Conservation (phyloP, 2,888 invertebrate genomes). For the Bellardia pandia region DNA sequence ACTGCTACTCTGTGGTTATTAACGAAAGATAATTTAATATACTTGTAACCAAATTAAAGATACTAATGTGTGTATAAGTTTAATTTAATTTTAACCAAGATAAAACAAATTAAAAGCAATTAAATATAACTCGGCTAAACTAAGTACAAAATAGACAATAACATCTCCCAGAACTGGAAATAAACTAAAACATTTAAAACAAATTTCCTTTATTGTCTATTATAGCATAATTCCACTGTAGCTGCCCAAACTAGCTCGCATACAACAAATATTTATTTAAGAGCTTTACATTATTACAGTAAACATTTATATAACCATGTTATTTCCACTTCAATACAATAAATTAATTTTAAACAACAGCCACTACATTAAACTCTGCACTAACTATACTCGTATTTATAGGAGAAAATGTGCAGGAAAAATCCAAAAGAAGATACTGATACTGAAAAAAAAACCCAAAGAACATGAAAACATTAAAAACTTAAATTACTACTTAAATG, state of each 20-base stretch:
- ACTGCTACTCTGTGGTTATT: no score
- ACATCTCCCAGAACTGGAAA: no score
- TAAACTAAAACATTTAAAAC: no score
- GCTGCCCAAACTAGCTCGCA: neutral
- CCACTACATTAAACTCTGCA: slow-evolving; percentile 57
- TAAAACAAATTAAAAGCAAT: no score
- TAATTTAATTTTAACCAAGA: no score
- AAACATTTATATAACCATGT: slow-evolving; percentile 65
- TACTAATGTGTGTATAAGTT: no score
- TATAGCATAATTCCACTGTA: neutral
- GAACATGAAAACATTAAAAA: slow-evolving; percentile 47
- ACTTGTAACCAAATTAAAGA: no score
- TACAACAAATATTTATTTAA: slow-evolving; percentile 4
- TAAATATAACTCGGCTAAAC: no score
- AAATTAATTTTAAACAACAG: slow-evolving; percentile 73
- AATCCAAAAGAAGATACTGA: neutral
- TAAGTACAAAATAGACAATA: no score
- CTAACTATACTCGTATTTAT: slow-evolving; percentile 11
- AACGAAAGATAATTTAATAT: no score
- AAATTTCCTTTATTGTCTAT: neutral
- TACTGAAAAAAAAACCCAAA: neutral
- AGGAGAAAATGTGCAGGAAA: neutral
- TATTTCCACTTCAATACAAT: slow-evolving; percentile 72
- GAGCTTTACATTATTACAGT: slow-evolving; percentile 36
- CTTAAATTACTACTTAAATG: slow-evolving; percentile 49